A percentile compares a stretch with the other conserved stretches of the same genome.
These are phyloP conservation scores for Melanaphis sacchari DNA, from an alignment of 1,140 invertebrate genomes.

Conservation along the genomic window DNA sequence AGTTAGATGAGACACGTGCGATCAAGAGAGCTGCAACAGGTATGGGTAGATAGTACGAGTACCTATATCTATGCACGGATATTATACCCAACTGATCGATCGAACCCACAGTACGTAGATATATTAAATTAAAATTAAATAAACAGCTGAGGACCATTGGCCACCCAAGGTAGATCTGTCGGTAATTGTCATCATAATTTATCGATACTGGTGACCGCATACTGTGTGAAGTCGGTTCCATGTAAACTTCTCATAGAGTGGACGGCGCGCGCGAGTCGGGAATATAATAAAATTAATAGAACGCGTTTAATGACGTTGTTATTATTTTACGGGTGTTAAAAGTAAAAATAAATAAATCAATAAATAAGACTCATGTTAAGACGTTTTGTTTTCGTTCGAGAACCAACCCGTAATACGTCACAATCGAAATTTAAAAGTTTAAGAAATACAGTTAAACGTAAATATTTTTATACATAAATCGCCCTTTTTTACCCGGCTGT, in stretches of 20 bases:
- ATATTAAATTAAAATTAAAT: conserved; percentile 13
- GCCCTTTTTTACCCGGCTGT: background rate
- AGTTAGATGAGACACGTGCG: background rate
- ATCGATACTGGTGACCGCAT: conserved; percentile 47
- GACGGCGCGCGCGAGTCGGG: background rate
- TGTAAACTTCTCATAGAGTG: background rate
- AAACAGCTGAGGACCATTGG: background rate
- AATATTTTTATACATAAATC: background rate
- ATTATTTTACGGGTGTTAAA: conserved; percentile 30
- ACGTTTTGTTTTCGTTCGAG: background rate
- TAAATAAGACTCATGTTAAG: background rate
- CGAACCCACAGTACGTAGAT: background rate
- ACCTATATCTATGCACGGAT: background rate
- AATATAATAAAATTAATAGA: conserved; percentile 21
- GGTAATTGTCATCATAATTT: conserved; percentile 52
- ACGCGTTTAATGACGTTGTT: conserved; percentile 17
- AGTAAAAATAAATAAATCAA: conserved; percentile 13
- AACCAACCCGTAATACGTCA: background rate
- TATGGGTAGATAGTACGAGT: background rate
- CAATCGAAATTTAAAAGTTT: background rate
- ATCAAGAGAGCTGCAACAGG: background rate
- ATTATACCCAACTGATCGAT: background rate
- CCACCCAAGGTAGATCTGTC: conserved; percentile 48
- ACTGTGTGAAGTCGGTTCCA: background rate
- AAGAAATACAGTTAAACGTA: background rate